Base-by-base conservation (phyloP, 2,113 vertebrate genomes). In the Ochotona curzoniae region DNA sequence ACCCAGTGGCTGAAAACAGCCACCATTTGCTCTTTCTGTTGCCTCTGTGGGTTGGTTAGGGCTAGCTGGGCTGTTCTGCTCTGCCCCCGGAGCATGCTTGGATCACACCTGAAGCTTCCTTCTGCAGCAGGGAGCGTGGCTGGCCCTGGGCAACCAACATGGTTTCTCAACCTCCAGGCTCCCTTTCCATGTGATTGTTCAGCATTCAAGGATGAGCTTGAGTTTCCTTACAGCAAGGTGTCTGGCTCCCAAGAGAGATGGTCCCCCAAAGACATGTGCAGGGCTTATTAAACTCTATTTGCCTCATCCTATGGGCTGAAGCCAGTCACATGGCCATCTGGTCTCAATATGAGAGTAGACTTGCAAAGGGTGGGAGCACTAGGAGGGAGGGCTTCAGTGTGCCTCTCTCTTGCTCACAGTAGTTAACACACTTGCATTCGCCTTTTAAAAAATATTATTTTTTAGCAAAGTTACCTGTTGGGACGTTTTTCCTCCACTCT, bases 31-130 rank as follows among this genome's bases (percentile, higher is more conserved):
- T 61, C 87, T 67, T 93, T 32, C 82, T 74, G 13, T 0, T 6
- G 14, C 32, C 5, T 73, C 49, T 32, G 0, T 6, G 47, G 9
- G 32, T 18, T 1, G 28, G 10, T 3, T 1, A 20, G 18, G 13
- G 14, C 14, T 4, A 1, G 5, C 30, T 2, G 21, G 26, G 25
- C 2, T 1, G 2, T 28, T 63, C 32, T 64, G 5, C 38, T 69
- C 21, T 2, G 6, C 0, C 0, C 8, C 7, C 18, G 0, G 9
- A 32, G 17, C 13, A 3, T 10, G 17, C 20, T 60, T 9, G 30
- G 28, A 13, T 61, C 1, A 11, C 30, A 78, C 17, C 47, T 21
- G 8, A 4, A 38, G 47, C 18, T 23, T 26, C 26, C 20, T 67
- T n/a, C 38, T 44, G 38, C 32, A 11, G 66, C 5, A 49, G 76